Conservation (phyloP, 2,888 invertebrate species). For the Eristalis pertinax region DNA sequence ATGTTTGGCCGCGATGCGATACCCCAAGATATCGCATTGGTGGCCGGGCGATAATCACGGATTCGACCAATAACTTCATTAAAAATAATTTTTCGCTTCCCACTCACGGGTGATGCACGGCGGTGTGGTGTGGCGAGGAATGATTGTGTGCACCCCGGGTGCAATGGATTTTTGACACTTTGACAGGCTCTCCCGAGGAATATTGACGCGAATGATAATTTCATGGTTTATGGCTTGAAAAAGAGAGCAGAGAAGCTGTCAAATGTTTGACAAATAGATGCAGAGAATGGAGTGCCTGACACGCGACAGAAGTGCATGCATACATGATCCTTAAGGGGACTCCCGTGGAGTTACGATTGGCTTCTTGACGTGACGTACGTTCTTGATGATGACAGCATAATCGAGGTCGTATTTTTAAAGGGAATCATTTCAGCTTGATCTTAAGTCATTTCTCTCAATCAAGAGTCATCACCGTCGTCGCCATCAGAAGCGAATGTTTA, state of each 20-base stretch:
- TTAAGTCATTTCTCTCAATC: too few species aligned
- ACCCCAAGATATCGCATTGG: conserved; percentile 46
- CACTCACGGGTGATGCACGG: too few species aligned
- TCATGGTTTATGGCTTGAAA: conserved; percentile 29
- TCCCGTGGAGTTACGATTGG: neutral
- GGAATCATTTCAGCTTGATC: too few species aligned
- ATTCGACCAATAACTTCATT: conserved; percentile 62
- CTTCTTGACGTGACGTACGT: too few species aligned
- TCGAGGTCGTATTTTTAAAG: too few species aligned
- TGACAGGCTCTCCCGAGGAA: conserved; percentile 47
- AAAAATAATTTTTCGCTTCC: conserved; percentile 60
- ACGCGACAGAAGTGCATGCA: too few species aligned
- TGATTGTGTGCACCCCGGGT: conserved; percentile 7
- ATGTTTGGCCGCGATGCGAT: conserved; percentile 17
- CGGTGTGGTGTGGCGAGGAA: conserved; percentile 15
- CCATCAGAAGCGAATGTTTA: neutral
- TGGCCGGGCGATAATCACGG: conserved; percentile 43
- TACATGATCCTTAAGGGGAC: too few species aligned
- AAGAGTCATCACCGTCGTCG: neutral
- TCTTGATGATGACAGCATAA: too few species aligned
- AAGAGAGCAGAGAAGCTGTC: neutral
- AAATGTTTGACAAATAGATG: neutral
- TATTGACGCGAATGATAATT: conserved; percentile 32
- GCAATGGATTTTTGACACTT: conserved; percentile 56
- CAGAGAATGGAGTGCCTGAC: neutral